phyloP scores from a whole-genome alignment of 1,140 invertebrate species.

The Drosophila melanica region DNA sequence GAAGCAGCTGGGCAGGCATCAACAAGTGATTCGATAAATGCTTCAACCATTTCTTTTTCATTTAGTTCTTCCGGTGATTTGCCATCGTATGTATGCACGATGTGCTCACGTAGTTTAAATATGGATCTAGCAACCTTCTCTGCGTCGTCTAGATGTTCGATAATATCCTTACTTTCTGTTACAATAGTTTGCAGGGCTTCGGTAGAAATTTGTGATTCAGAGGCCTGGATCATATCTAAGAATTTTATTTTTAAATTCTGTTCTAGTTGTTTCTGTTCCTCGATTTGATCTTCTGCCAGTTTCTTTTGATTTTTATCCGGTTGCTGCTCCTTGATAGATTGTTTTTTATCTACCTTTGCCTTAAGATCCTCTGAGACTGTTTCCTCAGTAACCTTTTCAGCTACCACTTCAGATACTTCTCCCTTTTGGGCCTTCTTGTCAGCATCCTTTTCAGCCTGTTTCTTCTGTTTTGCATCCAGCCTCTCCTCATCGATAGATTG shows the following conservation, averaged over 20 bases:
- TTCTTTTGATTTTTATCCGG: slow-evolving; percentile 4
- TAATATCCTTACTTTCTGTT: slow-evolving; percentile 33
- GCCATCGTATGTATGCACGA: slow-evolving; percentile 76
- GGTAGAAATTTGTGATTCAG: not conserved
- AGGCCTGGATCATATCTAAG: not conserved
- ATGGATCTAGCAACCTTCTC: slow-evolving; percentile 51
- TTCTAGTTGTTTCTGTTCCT: slow-evolving; percentile 1
- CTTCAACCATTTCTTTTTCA: slow-evolving; percentile 40
- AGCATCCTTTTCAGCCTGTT: too few relatives aligned
- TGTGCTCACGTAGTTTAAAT: slow-evolving; percentile 72
- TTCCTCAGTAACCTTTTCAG: too few relatives aligned
- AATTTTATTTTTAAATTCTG: slow-evolving; percentile 23
- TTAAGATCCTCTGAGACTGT: too few relatives aligned
- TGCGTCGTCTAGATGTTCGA: slow-evolving; percentile 40
- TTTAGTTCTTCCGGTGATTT: slow-evolving; percentile 28
- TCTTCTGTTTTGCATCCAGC: too few relatives aligned
- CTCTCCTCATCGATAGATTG: too few relatives aligned
- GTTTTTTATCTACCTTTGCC: too few relatives aligned
- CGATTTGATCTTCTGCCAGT: slow-evolving; percentile 16
- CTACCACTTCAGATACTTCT: too few relatives aligned
- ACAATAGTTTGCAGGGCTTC: slow-evolving; percentile 24
- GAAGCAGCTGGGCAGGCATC: slow-evolving; percentile 49
- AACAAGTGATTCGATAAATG: slow-evolving; percentile 57
- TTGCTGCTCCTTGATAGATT: slow-evolving; percentile 11
- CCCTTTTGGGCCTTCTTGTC: too few relatives aligned